Base-by-base conservation (phyloP, 2,888 invertebrate species). In the Chironomus riparius region DNA sequence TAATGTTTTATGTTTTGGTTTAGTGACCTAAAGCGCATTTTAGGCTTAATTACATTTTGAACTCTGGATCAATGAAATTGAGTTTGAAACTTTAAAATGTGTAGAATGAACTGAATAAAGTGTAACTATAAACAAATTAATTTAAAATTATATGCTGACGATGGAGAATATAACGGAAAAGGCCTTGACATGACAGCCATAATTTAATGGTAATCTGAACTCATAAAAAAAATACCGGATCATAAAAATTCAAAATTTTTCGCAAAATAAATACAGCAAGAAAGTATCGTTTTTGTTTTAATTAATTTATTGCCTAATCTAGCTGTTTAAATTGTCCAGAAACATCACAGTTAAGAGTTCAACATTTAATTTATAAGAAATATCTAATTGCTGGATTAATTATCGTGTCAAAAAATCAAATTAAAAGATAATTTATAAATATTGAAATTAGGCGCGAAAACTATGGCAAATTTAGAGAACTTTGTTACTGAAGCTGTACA, bases 401-500 rank as follows among this genome's bases (percentile, higher is more conserved):
- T 56, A 56, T 1, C 12, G 4, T 6, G 10, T 56, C 12, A n/a
- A 56, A 15, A 56, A 56, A 3, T 12, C 56, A 0, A 15, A 15
- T 18, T n/a, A 13, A 18, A 15, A 1, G 5, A 15, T 15, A 18
- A n/a, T 15, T n/a, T 28, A 28, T 1, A 15, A 18, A 56, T 1
- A 70, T n/a, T 12, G 7, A 56, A 71, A 56, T 73, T 73, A 61
- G 56, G 74, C 74, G 74, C 74, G 38, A 74, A 74, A 65, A 21
- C 22, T 12, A 65, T 74, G 65, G 28, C 62, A 38, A 76, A 76
- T 56, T 21, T 81, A 76, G 81, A 83, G 77, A 79, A 82, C 76
- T 79, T 82, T 10, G 82, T 84, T 2, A 77, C 80, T 3, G 82
- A 83, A 77, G 83, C 84, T 1, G 77, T 83, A 1, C 81, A 84